Evolutionary conservation across 2,888 invertebrate genomes (phyloP).

Genomic region (Melitaea athalia): DNA sequence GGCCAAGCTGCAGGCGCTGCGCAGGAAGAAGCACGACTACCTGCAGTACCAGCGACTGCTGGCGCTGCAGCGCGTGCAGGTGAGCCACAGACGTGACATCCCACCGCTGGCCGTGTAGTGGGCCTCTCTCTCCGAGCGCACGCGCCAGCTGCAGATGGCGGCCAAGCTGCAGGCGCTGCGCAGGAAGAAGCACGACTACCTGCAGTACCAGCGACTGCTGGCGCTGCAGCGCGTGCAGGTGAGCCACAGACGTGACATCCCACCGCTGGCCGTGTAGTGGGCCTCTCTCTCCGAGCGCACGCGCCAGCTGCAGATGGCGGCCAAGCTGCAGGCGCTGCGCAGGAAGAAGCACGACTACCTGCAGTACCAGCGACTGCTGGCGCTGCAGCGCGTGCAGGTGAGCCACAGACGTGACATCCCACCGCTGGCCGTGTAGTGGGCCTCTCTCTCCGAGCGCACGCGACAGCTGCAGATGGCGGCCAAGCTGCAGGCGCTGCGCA

Average conservation of each 20-base stretch:
- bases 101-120: no score
- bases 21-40: conserved; percentile 99
- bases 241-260: no score
- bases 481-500: conserved; percentile 98
- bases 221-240: conserved; percentile 95
- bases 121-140: no score
- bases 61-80: conserved; percentile 94
- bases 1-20: conserved; percentile 97
- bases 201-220: conserved; percentile 96
- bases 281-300: conserved; percentile 91
- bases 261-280: no score
- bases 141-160: conserved; percentile 97
- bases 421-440: no score
- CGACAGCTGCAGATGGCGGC: conserved; percentile 98
- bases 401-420: no score
- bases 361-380: conserved; percentile 96
- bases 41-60: conserved; percentile 96
- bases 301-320: conserved; percentile 97
- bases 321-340: conserved; percentile 98
- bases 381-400: conserved; percentile 93
- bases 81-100: no score
- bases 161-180: conserved; percentile 98
- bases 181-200: conserved; percentile 98
- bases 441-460: conserved; percentile 92
- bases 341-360: conserved; percentile 99